These are phyloP conservation scores for Pteropus alecto DNA, from an alignment of 2,113 vertebrate genomes.

Conservation along the genomic window DNA sequence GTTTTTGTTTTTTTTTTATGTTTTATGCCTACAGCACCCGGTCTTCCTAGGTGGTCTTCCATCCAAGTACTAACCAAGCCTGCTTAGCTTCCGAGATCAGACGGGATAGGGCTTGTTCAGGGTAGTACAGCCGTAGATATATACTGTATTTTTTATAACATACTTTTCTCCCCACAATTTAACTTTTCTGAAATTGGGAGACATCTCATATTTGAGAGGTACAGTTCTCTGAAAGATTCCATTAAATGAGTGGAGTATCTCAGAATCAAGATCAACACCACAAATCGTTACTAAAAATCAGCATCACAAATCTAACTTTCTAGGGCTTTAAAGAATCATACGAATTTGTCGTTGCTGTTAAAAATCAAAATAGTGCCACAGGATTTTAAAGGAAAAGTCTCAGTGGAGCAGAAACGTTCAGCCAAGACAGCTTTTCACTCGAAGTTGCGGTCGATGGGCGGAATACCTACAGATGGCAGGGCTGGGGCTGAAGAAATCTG, in stretches of 20 bases:
- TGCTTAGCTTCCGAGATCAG: too few species aligned
- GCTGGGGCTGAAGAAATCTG: not conserved
- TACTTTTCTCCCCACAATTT: not conserved
- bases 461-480: not conserved
- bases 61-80: too few species aligned
- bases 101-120: too few species aligned
- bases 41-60: too few species aligned
- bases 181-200: slow-evolving; percentile 22
- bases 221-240: not conserved
- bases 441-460: not conserved
- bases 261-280: not conserved
- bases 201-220: not conserved
- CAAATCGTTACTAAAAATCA: too few species aligned
- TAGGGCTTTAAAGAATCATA: not conserved
- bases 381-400: not conserved
- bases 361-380: not conserved
- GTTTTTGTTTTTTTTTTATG: too few species aligned
- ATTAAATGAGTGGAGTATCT: not conserved
- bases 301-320: not conserved
- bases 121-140: too few species aligned
- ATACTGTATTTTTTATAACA: not conserved
- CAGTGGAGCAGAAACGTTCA: not conserved
- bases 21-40: too few species aligned
- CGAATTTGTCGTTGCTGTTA: not conserved
- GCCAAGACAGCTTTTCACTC: not conserved